phyloP scores from a whole-genome alignment of 2,113 vertebrate species.

The Psilopsiagon aymara region DNA sequence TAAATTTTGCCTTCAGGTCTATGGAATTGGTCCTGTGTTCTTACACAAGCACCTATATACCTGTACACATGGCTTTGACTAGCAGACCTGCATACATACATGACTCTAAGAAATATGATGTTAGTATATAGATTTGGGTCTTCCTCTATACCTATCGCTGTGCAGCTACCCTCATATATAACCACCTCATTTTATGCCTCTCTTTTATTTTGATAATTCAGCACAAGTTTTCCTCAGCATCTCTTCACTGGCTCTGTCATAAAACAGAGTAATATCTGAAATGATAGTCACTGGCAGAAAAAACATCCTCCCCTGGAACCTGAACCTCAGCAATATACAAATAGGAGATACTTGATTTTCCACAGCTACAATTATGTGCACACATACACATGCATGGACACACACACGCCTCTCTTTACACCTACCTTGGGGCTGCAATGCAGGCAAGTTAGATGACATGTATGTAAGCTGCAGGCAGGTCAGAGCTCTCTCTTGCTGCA shows the following conservation, averaged over 20 bases:
- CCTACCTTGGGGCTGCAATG: background rate
- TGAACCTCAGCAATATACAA: rapidly evolving
- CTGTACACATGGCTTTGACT: background rate
- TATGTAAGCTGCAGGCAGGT: background rate
- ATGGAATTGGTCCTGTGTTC: background rate
- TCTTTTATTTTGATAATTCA: background rate
- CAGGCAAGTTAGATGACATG: too few relatives aligned
- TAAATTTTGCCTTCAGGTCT: background rate
- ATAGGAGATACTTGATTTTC: background rate
- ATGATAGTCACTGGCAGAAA: background rate
- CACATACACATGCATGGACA: rapidly evolving
- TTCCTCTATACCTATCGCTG: background rate
- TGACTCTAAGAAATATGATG: background rate
- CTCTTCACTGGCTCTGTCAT: background rate
- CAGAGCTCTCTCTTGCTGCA: background rate
- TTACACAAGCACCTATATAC: background rate
- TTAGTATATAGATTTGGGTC: background rate
- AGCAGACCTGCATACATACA: background rate
- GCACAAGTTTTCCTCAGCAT: background rate
- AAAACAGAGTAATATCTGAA: background rate
- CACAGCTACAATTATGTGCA: background rate
- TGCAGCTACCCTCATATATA: background rate
- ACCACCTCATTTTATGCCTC: background rate
- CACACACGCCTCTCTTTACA: background rate
- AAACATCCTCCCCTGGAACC: background rate